A percentile compares a stretch with the other conserved stretches of the same genome.
Evolutionary conservation across 2,113 vertebrate genomes (phyloP).

Genomic region (Rhea pennata): DNA sequence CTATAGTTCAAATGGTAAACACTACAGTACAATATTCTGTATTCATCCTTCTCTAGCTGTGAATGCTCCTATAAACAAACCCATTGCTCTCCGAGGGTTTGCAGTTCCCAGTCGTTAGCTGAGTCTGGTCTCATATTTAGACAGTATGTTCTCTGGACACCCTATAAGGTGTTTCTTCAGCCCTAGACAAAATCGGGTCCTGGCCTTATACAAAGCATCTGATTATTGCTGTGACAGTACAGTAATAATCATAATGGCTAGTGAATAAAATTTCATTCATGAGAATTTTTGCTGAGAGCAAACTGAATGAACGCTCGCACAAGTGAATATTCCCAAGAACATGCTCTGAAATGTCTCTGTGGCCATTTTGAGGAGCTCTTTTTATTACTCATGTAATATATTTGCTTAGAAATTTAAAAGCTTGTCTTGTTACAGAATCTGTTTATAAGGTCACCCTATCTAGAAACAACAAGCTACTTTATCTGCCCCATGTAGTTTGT

Average conservation of each 20-base stretch:
- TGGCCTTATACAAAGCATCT: not conserved
- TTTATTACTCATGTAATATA: conserved; percentile 54
- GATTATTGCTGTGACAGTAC: conserved; percentile 5
- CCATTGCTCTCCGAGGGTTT: conserved; percentile 21
- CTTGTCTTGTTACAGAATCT: conserved; percentile 26
- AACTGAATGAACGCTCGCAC: conserved; percentile 50
- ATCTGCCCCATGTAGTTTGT: not conserved
- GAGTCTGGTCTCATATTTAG: conserved; percentile 37
- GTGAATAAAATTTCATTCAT: conserved; percentile 61
- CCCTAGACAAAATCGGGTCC: conserved; percentile 34
- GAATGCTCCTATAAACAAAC: conserved; percentile 37
- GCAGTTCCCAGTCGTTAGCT: not conserved
- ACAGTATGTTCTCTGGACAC: conserved; percentile 15
- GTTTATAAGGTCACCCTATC: conserved; percentile 38
- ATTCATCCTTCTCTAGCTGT: not conserved
- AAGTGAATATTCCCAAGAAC: conserved; percentile 53
- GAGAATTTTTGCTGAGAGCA: conserved; percentile 59
- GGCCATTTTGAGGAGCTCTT: conserved; percentile 60
- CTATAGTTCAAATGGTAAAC: not conserved
- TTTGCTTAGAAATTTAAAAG: conserved; percentile 57
- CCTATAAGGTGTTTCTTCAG: not conserved
- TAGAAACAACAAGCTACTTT: not conserved
- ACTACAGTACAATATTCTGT: not conserved
- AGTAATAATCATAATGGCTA: conserved; percentile 49
- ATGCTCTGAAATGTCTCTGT: conserved; percentile 52